phyloP scores from a whole-genome alignment of 53 echinoderm and acorn worm species.

The Zoroaster sp. region DNA sequence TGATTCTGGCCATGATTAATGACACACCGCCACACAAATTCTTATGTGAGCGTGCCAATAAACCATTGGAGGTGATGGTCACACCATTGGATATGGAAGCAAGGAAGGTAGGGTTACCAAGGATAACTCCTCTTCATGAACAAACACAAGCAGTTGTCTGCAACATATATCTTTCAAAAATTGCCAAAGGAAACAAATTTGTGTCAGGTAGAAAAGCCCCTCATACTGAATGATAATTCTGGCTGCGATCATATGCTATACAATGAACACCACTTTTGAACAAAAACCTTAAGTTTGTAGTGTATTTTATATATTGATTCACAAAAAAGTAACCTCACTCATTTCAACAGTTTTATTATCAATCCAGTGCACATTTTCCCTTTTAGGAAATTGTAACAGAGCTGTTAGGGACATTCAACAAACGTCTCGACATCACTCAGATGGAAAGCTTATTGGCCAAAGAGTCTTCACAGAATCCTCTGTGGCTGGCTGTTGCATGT shows the following conservation, averaged over 20 bases:
- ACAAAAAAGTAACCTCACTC: no score
- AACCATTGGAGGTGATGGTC: conserved; percentile 76
- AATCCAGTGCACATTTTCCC: background rate
- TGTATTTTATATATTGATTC: no score
- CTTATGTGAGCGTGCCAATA: conserved; percentile 71
- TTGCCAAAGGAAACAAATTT: no score
- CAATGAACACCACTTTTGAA: background rate
- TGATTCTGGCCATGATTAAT: conserved; percentile 89
- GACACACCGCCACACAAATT: conserved; percentile 92
- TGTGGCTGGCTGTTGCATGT: conserved; percentile 93
- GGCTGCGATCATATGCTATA: no score
- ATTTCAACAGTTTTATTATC: no score
- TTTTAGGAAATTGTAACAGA: conserved; percentile 87
- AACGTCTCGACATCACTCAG: conserved; percentile 84
- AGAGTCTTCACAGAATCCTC: conserved; percentile 97
- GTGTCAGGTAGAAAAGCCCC: no score
- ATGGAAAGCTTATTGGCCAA: conserved; percentile 86
- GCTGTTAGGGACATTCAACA: conserved; percentile 91
- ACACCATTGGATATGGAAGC: conserved; percentile 92
- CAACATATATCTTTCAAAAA: no score
- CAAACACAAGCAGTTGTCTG: no score
- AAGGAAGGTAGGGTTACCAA: conserved; percentile 81
- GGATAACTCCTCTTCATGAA: no score
- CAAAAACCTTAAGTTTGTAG: background rate
- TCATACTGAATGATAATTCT: no score